Evolutionary conservation across 2,888 invertebrate species (phyloP), one percentile per base, ranked within the genome.

Genomic region (Cheilosia scutellata): DNA sequence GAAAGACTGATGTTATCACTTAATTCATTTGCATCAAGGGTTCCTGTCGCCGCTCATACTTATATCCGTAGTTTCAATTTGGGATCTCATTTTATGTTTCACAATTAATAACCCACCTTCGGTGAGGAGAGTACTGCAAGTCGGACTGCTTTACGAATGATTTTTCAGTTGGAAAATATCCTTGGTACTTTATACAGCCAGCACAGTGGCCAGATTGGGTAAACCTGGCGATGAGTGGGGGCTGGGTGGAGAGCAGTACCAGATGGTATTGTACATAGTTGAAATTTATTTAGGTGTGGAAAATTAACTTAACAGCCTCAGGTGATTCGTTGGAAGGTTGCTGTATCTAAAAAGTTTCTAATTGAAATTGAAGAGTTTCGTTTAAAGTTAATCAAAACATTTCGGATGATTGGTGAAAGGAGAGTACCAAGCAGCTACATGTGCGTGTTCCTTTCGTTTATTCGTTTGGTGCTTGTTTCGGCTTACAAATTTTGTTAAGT

Each of bases 321-420:
- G 86, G 86, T 86, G 86, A 82, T 63, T 68, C 57, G 58, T 47
- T 57, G 51, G 62, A 75, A 75, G 65, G 70, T 75, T 70, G 47
- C 70, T 70, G 65, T 70, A 77, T 76, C 71, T 68, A 66, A 71
- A 82, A 82, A 86, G 82, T 86, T 86, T 72, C 77, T 82, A 86
- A 86, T 86, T 86, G 82, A 86, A 86, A 86, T 82, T 82, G 86
- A 82, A 76, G 86, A 86, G 76, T 82, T 86, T 82, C 76, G 66
- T 80, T 86, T 80, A 82, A 80, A 86, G 82, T 86, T 86, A 82
- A 86, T 86, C 86, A 86, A 86, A 86, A 86, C 77, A 86, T 86
- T 86, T 86, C 62, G 82, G 71, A 86, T 86, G 86, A 86, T 86
- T 86, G 75, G 76, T 58, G 72, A 86, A 82, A 72, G 70, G 79